Base-by-base conservation (phyloP, 2,113 vertebrate genomes). In the Anguilla japonica region DNA sequence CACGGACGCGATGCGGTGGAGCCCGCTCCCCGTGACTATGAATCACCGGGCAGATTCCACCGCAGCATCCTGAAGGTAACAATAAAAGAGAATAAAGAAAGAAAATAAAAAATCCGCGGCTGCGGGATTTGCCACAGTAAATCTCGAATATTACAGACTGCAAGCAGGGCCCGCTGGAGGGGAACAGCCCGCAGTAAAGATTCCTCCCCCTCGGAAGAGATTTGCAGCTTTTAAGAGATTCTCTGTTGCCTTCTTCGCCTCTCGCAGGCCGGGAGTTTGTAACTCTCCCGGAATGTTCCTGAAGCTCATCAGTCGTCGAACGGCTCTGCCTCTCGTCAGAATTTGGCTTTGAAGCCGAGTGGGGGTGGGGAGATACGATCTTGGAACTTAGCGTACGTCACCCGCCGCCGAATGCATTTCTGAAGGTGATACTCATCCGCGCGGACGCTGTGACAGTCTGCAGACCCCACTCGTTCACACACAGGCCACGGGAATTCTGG, bases 1-100 rank as follows among this genome's bases (percentile, higher is more conserved):
- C 84, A 34, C 71, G 85, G 88, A 87, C 89, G 87, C 90, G 91
- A 90, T 87, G 93, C 90, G 91, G 86, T 87, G 78, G 84, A 60
- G 91, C 63, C n/a, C 53, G 41, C 83, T 85, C 80, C 84, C 82
- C 67, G 79, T 34, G 0, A 85, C 88, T 84, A 89, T 93, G 85
- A 91, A 88, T 91, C 83, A 89, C 67, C 81, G 71, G 56, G 89
- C 83, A 82, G 85, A 83, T 79, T 87, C 56, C 86, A 84, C 80
- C 41, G 63, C 83, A 46, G 43, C 88, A 79, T 75, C 86, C 67
- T 79, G 83, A 60, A 83, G 79, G 87, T 78, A 87, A 87, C 71
- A 88, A 57, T 78, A 88, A 89, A 90, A 87, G 87, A 83, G 57
- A 53, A 53, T 53, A 34, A 88, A 86, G 87, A 84, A 85, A 84